A percentile compares a stretch with the other conserved stretches of the same genome.
phyloP scores from a whole-genome alignment of 2,113 vertebrate species.

The Hydropotes inermis region DNA sequence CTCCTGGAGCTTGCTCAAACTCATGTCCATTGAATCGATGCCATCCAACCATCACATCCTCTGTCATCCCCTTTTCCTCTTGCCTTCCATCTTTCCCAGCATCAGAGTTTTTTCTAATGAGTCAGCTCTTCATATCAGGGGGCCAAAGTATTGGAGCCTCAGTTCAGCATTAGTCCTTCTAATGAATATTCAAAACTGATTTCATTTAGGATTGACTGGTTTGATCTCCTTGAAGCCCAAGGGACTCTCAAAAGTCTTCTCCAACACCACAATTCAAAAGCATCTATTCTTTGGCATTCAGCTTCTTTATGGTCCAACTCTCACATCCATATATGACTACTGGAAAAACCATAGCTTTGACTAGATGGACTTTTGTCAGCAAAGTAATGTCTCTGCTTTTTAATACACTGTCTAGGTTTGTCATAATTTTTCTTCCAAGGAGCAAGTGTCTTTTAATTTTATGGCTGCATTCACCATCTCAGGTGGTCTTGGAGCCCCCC shows the following conservation, averaged over 20 bases:
- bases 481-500: not conserved
- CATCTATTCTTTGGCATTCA: not conserved
- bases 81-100: not conserved
- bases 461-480: not conserved
- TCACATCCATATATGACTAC: not conserved
- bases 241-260: not conserved
- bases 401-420: not conserved
- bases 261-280: not conserved
- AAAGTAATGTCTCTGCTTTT: not conserved
- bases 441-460: not conserved
- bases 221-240: not conserved
- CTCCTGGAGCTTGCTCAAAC: not conserved
- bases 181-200: not conserved
- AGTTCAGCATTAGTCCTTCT: not conserved
- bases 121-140: not conserved
- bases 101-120: not conserved
- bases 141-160: not conserved
- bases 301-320: not conserved
- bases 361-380: not conserved
- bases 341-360: not conserved
- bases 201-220: not conserved
- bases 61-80: not conserved
- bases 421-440: not conserved
- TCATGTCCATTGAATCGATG: not conserved
- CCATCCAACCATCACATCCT: not conserved